These are phyloP conservation scores for Rhamphomyia laevipes DNA, from an alignment of 2,888 invertebrate genomes.

Conservation along the genomic window DNA sequence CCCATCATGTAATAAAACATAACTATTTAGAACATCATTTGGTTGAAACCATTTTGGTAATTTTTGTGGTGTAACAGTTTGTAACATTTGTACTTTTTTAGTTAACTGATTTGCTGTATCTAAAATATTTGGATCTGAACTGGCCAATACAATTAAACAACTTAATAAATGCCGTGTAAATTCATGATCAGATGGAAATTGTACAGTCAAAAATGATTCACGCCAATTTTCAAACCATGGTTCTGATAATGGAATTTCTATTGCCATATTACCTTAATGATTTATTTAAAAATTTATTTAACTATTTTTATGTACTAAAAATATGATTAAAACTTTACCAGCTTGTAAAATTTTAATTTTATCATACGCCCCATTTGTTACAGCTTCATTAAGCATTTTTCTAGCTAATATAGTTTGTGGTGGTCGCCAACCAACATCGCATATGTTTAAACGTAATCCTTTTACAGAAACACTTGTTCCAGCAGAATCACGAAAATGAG, in stretches of 20 bases:
- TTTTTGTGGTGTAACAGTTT: constrained; percentile 61
- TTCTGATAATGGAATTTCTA: constrained; percentile 63
- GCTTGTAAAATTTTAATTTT: constrained; percentile 45
- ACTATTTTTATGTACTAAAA: background rate
- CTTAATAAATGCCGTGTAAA: constrained; percentile 82
- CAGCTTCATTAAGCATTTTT: constrained; percentile 75
- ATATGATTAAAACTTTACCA: constrained; percentile 34
- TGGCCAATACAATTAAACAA: constrained; percentile 65
- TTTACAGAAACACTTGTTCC: constrained; percentile 60
- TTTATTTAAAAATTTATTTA: background rate
- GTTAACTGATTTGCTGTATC: constrained; percentile 71
- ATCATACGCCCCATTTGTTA: constrained; percentile 47
- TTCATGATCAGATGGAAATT: constrained; percentile 90
- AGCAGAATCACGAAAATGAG: constrained; percentile 72
- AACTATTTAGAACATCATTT: constrained; percentile 72
- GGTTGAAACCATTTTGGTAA: constrained; percentile 71
- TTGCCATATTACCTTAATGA: constrained; percentile 40
- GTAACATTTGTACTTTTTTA: constrained; percentile 68
- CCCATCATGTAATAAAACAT: constrained; percentile 80
- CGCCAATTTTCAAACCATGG: constrained; percentile 96
- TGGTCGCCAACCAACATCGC: constrained; percentile 71
- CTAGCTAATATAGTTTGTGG: constrained; percentile 71
- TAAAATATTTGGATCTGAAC: constrained; percentile 62
- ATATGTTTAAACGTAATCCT: constrained; percentile 65
- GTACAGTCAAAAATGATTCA: constrained; percentile 76